Conservation (phyloP, 2,888 invertebrate species). For the Cylloceria caligata region DNA sequence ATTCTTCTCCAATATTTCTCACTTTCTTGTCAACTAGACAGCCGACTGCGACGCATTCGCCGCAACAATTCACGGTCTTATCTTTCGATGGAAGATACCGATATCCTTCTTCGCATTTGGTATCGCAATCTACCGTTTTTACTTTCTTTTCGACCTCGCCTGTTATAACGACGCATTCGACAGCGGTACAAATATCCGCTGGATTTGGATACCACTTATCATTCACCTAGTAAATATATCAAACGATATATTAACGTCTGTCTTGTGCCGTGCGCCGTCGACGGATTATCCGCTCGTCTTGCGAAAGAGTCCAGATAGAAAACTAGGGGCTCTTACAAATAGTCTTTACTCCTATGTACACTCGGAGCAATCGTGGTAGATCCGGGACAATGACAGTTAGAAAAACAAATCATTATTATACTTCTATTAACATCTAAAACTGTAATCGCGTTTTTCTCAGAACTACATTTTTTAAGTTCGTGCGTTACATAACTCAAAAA, state of each 20-base stretch:
- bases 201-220: slow-evolving; percentile 77
- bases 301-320: not conserved
- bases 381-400: no score
- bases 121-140: slow-evolving; percentile 75
- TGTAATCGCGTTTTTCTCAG: no score
- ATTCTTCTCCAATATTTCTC: slow-evolving; percentile 86
- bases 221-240: slow-evolving; percentile 69
- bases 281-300: no score
- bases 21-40: slow-evolving; percentile 86
- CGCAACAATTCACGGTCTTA: slow-evolving; percentile 87
- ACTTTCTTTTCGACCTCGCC: slow-evolving; percentile 71
- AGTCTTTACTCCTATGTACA: no score
- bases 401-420: no score
- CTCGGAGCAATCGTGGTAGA: no score
- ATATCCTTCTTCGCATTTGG: slow-evolving; percentile 86
- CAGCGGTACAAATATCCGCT: slow-evolving; percentile 74
- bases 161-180: slow-evolving; percentile 74
- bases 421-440: no score
- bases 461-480: no score
- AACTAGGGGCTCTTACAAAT: no score
- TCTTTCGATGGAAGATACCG: slow-evolving; percentile 85
- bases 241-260: not conserved
- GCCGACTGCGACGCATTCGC: slow-evolving; percentile 87
- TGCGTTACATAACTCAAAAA: no score
- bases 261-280: no score